Base-by-base conservation (phyloP, 2,797 vertebrate genomes). In the Chromis chromis region DNA sequence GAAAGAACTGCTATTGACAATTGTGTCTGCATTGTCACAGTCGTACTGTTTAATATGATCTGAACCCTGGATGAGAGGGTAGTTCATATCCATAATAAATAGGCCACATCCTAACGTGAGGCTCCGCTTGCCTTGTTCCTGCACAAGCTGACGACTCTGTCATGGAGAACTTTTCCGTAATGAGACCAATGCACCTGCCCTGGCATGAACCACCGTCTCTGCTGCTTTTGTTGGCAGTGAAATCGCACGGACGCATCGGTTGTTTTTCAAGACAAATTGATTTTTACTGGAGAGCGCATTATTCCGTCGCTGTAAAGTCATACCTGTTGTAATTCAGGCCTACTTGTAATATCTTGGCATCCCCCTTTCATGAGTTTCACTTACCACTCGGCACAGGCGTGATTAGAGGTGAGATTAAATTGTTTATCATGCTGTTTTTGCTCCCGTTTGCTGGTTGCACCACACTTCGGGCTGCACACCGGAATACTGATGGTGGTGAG, bases 331-430 rank as follows among this genome's bases (percentile, higher is more conserved):
- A 88, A 83, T 85, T 86, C 74, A 70, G 74, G 71, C 69, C 73
- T 48, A 56, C 58, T 25, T 72, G 60, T 76, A 76, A 65, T 81
- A 88, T 90, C 84, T 86, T 82, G 67, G 66, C 79, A 87, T 36
- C 33, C 84, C 70, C 73, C 75, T 88, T 86, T 86, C 78, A 77
- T 71, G 83, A 73, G 70, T 89, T 89, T 91, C 87, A 76, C 87
- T 84, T 81, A 84, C 74, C 70, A 71, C 70, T 69, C 61, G 2
- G 63, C 73, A 62, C 71, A 22, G 78, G 81, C 64, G 21, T 86
- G 91, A 93, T 93, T 89, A 91, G 83, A 89, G 82, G 78, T 85
- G 85, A 92, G 91, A 93, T 92, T 87, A 91, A 88, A 77, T 84
- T 90, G 88, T 91, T 92, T 89, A 84, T 92, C 84, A 83, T 90